Evolutionary conservation across 1,140 invertebrate genomes (phyloP).

Genomic region (fruit fly (Drosophila melanogaster)): Release_6_plus_ISO1_MT NC_004354.4:3300001-3300500

Average conservation of each 20-base stretch:
- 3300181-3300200: slow-evolving; percentile 21
- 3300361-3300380: slow-evolving; percentile 27
- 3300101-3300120: slow-evolving; percentile 46
- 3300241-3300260: background rate
- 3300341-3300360: slow-evolving; percentile 60
- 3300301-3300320: slow-evolving; percentile 72
- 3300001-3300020: slow-evolving; percentile 9
- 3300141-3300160: slow-evolving; percentile 21
- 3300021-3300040: slow-evolving; percentile 47
- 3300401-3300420: slow-evolving; percentile 6
- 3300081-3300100: background rate
- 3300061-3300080: background rate
- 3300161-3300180: slow-evolving; percentile 1
- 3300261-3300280: background rate
- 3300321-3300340: slow-evolving; percentile 67
- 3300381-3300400: slow-evolving; percentile 25
- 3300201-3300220: slow-evolving; percentile 3
- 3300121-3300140: slow-evolving; percentile 46
- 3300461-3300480: slow-evolving; percentile 1
- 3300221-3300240: slow-evolving; percentile 16
- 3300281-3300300: background rate
- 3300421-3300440: background rate
- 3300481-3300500: background rate
- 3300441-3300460: background rate
- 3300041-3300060: slow-evolving; percentile 33